Evolutionary conservation across 2,888 invertebrate species (phyloP).

Genomic region (Choristoneura rosaceana): DNA sequence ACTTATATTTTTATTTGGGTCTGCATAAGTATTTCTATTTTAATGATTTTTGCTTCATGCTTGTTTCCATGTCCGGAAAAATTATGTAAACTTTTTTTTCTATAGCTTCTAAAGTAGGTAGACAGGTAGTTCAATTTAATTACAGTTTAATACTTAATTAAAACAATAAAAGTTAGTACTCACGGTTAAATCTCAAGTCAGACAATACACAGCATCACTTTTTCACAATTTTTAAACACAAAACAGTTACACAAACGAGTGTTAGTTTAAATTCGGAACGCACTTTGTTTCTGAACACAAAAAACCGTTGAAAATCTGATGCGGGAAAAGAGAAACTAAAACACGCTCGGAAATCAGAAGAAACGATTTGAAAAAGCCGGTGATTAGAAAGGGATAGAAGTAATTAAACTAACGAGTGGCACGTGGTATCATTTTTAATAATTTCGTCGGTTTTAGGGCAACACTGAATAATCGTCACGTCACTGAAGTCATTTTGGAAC

Average conservation of each 20-base stretch:
- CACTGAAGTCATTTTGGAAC: slow-evolving; percentile 77
- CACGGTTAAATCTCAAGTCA: slow-evolving; percentile 69
- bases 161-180: slow-evolving; percentile 54
- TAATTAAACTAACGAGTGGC: slow-evolving; percentile 70
- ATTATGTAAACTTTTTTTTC: background rate
- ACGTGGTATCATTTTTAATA: slow-evolving; percentile 74
- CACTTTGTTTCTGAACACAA: slow-evolving; percentile 55
- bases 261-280: slow-evolving; percentile 45
- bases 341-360: slow-evolving; percentile 40
- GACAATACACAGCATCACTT: slow-evolving; percentile 76
- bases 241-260: slow-evolving; percentile 63
- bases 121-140: background rate
- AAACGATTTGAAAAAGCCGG: slow-evolving; percentile 48
- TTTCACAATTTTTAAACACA: slow-evolving; percentile 65
- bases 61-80: too few species aligned
- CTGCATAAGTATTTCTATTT: too few species aligned
- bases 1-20: too few species aligned
- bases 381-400: slow-evolving; percentile 75
- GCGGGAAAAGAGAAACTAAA: slow-evolving; percentile 43
- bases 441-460: slow-evolving; percentile 49
- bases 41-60: too few species aligned
- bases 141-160: background rate
- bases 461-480: slow-evolving; percentile 61
- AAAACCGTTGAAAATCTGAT: slow-evolving; percentile 44
- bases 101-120: slow-evolving; percentile 16